Evolutionary conservation across 2,113 vertebrate species (phyloP).

Genomic region (Motacilla alba): DNA sequence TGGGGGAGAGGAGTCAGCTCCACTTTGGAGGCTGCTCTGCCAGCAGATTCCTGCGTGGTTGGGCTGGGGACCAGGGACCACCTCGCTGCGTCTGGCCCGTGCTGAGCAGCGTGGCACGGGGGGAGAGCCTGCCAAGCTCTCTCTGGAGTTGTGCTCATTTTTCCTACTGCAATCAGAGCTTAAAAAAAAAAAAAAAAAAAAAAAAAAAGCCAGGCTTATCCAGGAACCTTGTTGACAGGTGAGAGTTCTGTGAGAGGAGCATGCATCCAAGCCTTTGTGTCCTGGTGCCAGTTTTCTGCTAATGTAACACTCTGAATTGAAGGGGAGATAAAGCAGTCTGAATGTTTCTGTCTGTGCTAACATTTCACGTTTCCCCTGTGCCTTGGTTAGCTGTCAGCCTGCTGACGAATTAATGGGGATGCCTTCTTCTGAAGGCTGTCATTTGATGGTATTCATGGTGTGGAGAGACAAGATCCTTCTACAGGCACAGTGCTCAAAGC

Average conservation of each 20-base stretch:
- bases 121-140: not conserved
- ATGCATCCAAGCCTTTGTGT: accelerated
- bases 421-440: not conserved
- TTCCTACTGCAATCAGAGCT: not conserved
- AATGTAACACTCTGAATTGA: not conserved
- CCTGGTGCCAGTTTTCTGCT: not conserved
- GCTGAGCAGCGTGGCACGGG: accelerated
- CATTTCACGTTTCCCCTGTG: not conserved
- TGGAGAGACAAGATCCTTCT: not conserved
- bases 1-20: not conserved
- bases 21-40: accelerated
- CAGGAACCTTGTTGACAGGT: not conserved
- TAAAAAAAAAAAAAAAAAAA: not conserved
- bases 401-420: not conserved
- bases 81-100: accelerated
- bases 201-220: not conserved
- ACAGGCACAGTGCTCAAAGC: not conserved
- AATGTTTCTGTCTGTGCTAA: not conserved
- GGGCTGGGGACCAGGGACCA: not conserved
- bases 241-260: not conserved
- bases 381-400: not conserved
- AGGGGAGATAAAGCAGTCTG: not conserved
- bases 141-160: not conserved
- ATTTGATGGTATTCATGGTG: not conserved
- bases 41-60: accelerated